A percentile compares a stretch with the other conserved stretches of the same genome.
phyloP scores from a whole-genome alignment of 2,797 vertebrate genomes.

The Phalloptychus januarius region DNA sequence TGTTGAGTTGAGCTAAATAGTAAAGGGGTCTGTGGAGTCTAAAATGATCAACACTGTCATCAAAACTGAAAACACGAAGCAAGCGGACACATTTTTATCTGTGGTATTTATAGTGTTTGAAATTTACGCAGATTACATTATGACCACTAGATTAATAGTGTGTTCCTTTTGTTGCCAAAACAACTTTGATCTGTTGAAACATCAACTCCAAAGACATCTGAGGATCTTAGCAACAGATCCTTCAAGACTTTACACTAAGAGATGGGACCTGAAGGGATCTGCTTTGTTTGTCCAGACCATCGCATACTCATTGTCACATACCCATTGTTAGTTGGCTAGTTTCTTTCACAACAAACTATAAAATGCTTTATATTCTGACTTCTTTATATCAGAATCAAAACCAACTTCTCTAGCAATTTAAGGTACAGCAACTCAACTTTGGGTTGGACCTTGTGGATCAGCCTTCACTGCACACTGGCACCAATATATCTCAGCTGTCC shows the following conservation, averaged over 20 bases:
- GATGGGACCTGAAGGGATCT: neutral
- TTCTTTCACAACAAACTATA: neutral
- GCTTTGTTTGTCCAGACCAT: neutral
- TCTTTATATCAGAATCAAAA: neutral
- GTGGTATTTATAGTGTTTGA: neutral
- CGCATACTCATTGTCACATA: neutral
- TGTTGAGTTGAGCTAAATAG: conserved; percentile 8
- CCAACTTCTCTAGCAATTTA: neutral
- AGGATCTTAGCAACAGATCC: neutral
- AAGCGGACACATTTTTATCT: neutral
- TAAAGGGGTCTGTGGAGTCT: conserved; percentile 5
- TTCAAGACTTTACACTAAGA: neutral
- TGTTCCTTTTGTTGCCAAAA: neutral
- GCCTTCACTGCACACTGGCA: neutral
- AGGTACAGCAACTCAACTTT: neutral
- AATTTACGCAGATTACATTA: neutral
- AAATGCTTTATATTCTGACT: neutral
- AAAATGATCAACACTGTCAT: neutral
- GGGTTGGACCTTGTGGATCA: neutral
- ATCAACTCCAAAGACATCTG: neutral
- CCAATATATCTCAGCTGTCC: neutral
- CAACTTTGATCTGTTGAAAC: neutral
- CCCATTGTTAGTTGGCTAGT: neutral
- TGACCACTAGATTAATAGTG: neutral
- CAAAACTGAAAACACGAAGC: conserved; percentile 2